Evolutionary conservation across 2,888 invertebrate genomes (phyloP).

Genomic region (Idaea straminata): DNA sequence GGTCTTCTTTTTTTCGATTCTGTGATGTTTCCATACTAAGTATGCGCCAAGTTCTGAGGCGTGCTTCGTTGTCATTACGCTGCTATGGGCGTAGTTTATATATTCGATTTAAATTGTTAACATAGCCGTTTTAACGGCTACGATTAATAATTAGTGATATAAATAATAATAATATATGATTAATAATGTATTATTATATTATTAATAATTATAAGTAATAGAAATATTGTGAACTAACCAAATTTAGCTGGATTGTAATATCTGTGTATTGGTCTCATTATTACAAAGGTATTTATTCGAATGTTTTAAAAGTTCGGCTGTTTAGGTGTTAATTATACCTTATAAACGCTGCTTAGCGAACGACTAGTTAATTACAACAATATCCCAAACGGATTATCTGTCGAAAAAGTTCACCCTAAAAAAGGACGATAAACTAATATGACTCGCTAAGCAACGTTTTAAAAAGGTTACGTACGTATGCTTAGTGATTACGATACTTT

Average conservation of each 20-base stretch:
- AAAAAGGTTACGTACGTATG: not conserved
- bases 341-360: not conserved
- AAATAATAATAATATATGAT: constrained; percentile 39
- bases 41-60: not conserved
- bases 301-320: constrained; percentile 9
- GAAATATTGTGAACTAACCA: constrained; percentile 60
- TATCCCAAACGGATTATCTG: too few species aligned
- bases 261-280: constrained; percentile 69
- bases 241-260: constrained; percentile 60
- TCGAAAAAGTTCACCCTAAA: not conserved
- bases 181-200: constrained; percentile 50
- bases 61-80: not conserved
- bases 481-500: not conserved
- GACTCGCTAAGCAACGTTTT: not conserved
- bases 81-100: not conserved
- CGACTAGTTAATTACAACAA: not conserved
- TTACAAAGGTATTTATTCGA: constrained; percentile 53
- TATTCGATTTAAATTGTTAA: not conserved
- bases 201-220: constrained; percentile 55
- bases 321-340: not conserved
- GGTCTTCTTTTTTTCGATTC: not conserved
- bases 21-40: not conserved
- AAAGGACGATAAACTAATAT: not conserved
- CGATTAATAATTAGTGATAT: constrained; percentile 49
- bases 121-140: constrained; percentile 12